A percentile compares a stretch with the other conserved stretches of the same genome.
These are phyloP conservation scores for Incurvaria masculella DNA, from an alignment of 2,888 invertebrate genomes.

Conservation along the genomic window DNA sequence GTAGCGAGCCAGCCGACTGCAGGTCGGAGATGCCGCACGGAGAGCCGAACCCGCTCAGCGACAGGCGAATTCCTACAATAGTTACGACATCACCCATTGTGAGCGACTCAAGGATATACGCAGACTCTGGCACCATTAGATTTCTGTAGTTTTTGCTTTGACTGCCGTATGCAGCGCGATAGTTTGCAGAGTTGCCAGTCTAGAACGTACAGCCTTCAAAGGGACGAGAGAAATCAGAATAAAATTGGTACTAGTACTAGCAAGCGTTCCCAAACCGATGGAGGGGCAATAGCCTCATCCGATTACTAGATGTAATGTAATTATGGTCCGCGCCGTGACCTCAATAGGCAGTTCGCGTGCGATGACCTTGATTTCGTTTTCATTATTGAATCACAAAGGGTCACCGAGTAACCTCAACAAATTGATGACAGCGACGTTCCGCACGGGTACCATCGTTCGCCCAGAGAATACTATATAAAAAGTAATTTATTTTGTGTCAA, in stretches of 20 bases:
- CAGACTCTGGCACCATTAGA: not conserved
- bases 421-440: not conserved
- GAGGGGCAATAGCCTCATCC: too few species aligned
- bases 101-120: not conserved
- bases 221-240: too few species aligned
- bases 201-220: too few species aligned
- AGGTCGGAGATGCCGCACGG: slow-evolving; percentile 25
- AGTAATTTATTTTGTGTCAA: too few species aligned
- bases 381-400: slow-evolving; percentile 21
- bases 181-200: too few species aligned
- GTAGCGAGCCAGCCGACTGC: slow-evolving; percentile 20
- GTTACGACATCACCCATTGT: not conserved
- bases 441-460: too few species aligned
- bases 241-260: too few species aligned
- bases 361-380: slow-evolving; percentile 51
- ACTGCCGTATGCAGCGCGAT: too few species aligned
- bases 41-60: slow-evolving; percentile 37
- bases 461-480: too few species aligned
- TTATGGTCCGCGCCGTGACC: slow-evolving; percentile 28
- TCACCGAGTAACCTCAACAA: not conserved
- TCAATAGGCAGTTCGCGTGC: slow-evolving; percentile 40
- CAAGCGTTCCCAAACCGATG: too few species aligned
- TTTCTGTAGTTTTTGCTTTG: not conserved
- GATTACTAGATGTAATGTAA: slow-evolving; percentile 9
- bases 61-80: slow-evolving; percentile 35